Percentiles rank a stretch among this genome's conserved stretches.
Evolutionary conservation across 35 echinoderm and acorn worm genomes (phyloP).

Genomic region (Apostichopus californicus): DNA sequence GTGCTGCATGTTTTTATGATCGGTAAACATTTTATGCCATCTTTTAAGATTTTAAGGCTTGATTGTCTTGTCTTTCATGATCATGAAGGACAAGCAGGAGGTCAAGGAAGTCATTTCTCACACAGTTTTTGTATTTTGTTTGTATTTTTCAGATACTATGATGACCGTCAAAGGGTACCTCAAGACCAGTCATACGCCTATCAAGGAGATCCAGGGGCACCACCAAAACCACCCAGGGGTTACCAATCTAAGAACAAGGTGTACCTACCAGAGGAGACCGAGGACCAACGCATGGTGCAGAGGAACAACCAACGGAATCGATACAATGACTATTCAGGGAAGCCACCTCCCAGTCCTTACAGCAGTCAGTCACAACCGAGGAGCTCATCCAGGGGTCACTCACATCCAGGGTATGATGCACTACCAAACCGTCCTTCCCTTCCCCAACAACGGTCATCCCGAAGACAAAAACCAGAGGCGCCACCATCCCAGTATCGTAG

Average conservation of each 20-base stretch:
- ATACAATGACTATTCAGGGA: slow-evolving; percentile 31
- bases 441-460: background rate
- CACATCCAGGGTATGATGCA: slow-evolving; percentile 12
- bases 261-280: slow-evolving; percentile 44
- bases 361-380: background rate
- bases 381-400: background rate
- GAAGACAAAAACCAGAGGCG: background rate
- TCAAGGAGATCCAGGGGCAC: slow-evolving; percentile 27
- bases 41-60: too few relatives aligned
- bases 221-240: slow-evolving; percentile 52
- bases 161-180: background rate
- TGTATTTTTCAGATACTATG: slow-evolving; percentile 24
- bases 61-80: too few relatives aligned
- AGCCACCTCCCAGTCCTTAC: background rate
- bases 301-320: slow-evolving; percentile 38
- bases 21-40: too few relatives aligned
- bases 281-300: slow-evolving; percentile 20
- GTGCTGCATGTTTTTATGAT: too few relatives aligned
- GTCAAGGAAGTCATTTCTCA: too few relatives aligned
- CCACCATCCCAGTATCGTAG: slow-evolving; percentile 24
- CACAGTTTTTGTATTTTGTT: too few relatives aligned
- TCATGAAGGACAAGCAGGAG: too few relatives aligned
- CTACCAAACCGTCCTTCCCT: slow-evolving; percentile 18
- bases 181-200: slow-evolving; percentile 18
- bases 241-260: slow-evolving; percentile 48